Conservation (phyloP, 2,797 vertebrate genomes). For the Semotilus atromaculatus region DNA sequence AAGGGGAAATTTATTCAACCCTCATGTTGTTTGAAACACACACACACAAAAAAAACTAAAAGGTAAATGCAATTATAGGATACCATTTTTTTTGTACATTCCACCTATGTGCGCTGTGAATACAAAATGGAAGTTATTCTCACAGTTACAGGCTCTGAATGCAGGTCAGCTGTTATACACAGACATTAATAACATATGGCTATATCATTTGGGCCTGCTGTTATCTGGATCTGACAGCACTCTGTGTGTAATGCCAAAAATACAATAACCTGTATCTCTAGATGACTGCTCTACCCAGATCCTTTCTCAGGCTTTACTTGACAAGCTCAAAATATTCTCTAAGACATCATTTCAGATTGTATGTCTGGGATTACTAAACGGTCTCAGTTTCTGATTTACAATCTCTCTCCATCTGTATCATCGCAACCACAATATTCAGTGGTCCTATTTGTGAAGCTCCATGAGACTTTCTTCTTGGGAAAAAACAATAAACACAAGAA, state of each 20-base stretch:
- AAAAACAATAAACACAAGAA: slow-evolving; percentile 23
- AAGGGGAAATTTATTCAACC: background rate
- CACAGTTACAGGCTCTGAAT: background rate
- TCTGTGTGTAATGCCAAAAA: slow-evolving; percentile 3
- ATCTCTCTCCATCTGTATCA: background rate
- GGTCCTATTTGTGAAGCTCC: background rate
- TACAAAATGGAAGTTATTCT: background rate
- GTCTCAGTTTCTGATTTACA: background rate
- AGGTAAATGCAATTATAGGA: no score
- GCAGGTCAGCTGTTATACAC: slow-evolving; percentile 2
- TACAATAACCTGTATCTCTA: slow-evolving; percentile 10
- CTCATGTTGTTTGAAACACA: background rate
- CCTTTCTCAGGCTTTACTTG: background rate
- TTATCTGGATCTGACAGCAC: slow-evolving; percentile 12
- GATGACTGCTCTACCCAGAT: slow-evolving; percentile 8
- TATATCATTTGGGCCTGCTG: background rate
- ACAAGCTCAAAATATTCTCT: slow-evolving; percentile 16
- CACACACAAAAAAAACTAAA: background rate
- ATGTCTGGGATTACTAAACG: background rate
- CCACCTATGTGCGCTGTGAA: background rate
- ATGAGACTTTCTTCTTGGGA: background rate
- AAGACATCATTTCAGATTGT: background rate
- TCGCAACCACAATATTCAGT: background rate
- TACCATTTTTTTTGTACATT: background rate
- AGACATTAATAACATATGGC: slow-evolving; percentile 13